Evolutionary conservation across 23 tunicate species (phyloP), one percentile per base, ranked within the genome.

Genomic region (Pegea sp.): DNA sequence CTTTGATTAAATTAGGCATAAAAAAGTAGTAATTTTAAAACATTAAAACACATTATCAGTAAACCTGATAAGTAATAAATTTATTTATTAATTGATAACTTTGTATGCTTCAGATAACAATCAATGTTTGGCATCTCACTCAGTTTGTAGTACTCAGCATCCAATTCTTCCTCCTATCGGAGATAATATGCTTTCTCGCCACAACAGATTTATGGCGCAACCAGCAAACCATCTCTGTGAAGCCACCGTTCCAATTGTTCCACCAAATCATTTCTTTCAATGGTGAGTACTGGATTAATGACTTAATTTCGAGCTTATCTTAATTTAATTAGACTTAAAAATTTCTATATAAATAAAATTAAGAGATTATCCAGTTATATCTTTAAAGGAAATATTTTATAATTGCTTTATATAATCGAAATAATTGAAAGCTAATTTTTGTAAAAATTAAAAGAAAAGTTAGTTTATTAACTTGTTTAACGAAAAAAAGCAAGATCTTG

Each of bases 251-350:
- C 70, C 79, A 1, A 63, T 72, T 20, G 70, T 72, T 20, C 70
- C 79, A 2, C 79, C 79, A 24, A 72, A 72, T 44, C 79, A 72
- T 42, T 72, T 72, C 34, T 72, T 72, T 34, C 79, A 72, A 34
- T 72, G 79, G 79, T 72, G 31, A 46, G 66, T 29, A 16, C 21
- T 8, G 46, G 11, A 8, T 38, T 16, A 8, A 38, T 8, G 46
- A 8, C 16, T 38, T 38, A 16, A 8, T 38, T 38, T 16, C 16
- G 16, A 38, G 16, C 16, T 16, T 16, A 16, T 8, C 16, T 8
- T n/a, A n/a, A n/a, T n/a, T n/a, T n/a, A n/a, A n/a, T n/a, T n/a
- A n/a, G n/a, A n/a, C n/a, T n/a, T n/a, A n/a, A n/a, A n/a, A n/a
- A n/a, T n/a, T n/a, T n/a, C n/a, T n/a, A n/a, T n/a, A n/a, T n/a